Evolutionary conservation across 2,797 vertebrate species (phyloP).

Genomic region (Coregonus ussuriensis): DNA sequence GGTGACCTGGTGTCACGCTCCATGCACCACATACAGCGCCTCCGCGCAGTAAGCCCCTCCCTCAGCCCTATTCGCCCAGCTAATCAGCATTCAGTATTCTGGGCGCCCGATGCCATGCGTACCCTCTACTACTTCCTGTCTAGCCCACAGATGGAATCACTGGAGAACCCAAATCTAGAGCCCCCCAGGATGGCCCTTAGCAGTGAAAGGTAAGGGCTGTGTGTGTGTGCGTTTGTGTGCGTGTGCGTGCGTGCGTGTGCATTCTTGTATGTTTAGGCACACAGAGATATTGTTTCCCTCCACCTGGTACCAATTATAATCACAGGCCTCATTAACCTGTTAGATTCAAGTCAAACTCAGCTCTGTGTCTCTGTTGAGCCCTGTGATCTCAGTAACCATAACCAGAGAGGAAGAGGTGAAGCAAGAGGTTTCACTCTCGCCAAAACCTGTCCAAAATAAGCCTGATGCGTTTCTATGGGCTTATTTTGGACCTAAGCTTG

Average conservation of each 20-base stretch:
- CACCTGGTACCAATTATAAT: constrained; percentile 22
- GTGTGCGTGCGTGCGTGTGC: neutral
- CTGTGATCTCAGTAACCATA: neutral
- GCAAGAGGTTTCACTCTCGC: too few relatives aligned
- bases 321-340: constrained; percentile 14
- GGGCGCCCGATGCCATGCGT: constrained; percentile 89
- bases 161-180: constrained; percentile 92
- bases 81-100: constrained; percentile 82
- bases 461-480: too few relatives aligned
- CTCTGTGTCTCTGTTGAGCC: neutral
- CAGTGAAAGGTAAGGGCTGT: constrained; percentile 77
- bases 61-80: constrained; percentile 75
- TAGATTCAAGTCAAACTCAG: constrained; percentile 16
- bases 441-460: too few relatives aligned
- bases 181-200: constrained; percentile 83
- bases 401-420: too few relatives aligned
- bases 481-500: too few relatives aligned
- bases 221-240: constrained; percentile 4
- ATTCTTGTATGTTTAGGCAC: constrained; percentile 2
- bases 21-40: constrained; percentile 91
- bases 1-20: constrained; percentile 92
- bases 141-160: constrained; percentile 89
- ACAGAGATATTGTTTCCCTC: neutral
- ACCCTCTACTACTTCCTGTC: constrained; percentile 96
- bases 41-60: constrained; percentile 71